Base-by-base conservation (phyloP, 2,888 invertebrate species). In the Limnephilus rhombicus region DNA sequence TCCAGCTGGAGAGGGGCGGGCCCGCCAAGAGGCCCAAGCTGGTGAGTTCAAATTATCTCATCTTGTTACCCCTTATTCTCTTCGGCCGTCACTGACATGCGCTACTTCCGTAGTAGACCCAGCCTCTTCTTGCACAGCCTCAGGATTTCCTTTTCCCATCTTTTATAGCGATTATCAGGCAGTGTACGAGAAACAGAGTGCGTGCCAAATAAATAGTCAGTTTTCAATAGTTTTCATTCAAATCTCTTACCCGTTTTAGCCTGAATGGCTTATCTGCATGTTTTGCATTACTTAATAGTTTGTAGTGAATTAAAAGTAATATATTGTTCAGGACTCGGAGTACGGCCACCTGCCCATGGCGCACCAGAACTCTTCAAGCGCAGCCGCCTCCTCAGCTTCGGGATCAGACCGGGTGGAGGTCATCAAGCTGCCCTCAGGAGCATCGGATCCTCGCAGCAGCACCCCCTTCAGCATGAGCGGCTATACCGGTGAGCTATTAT, bases 321-420 rank as follows among this genome's bases (percentile, higher is more conserved):
- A 9, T n/a, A 68, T 68, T 68, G 9, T 1, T 24, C 81, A 92
- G 91, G 93, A 93, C 83, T 90, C 93, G 18, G 94, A 94, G n/a
- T 94, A 94, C 53, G 91, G 91, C n/a, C 85, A 92, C 49, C 89
- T 93, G 34, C 93, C 92, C 53, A 90, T 92, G 88, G 93, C 94
- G 15, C 93, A 93, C 85, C 94, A 94, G 91, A 94, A 94, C 82
- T 92, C 93, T n/a, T 68, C 93, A 5, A 89, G 83, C 4, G 45
- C 92, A 15, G 88, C 89, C 13, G 49, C 89, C 4, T 29, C 45
- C 11, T 91, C 90, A 15, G 96, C 96, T 49, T 96, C 96, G 88
- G 96, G 95, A 94, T 95, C 96, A 91, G 98, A 98, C 95, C 97
- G 98, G 15, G 98, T 98, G 91, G 98, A 98, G 95, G 98, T 98